phyloP scores from a whole-genome alignment of 1,140 invertebrate species.

The Pantala flavescens region DNA sequence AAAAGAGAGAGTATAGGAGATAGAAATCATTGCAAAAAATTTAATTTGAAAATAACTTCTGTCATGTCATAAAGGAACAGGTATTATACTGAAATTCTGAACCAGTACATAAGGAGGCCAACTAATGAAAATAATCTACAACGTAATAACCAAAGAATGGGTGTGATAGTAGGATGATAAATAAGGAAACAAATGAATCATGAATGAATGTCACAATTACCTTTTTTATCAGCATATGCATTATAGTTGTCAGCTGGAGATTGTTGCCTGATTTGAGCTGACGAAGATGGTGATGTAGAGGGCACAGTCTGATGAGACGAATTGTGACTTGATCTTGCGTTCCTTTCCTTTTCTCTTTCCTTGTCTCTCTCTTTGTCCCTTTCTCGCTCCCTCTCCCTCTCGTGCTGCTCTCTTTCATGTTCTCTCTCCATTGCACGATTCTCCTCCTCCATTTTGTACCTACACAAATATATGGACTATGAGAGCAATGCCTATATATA shows the following conservation, averaged over 20 bases:
- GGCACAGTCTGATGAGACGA: constrained; percentile 13
- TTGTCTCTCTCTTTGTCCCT: constrained; percentile 34
- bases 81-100: no score
- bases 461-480: constrained; percentile 25
- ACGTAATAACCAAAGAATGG: no score
- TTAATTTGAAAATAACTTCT: no score
- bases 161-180: no score
- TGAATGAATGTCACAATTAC: no score
- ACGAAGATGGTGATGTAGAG: background rate
- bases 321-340: constrained; percentile 16
- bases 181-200: no score
- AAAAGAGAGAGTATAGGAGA: no score
- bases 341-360: constrained; percentile 37
- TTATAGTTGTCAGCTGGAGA: background rate
- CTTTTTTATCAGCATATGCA: background rate
- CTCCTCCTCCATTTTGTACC: constrained; percentile 54
- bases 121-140: no score
- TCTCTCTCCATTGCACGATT: constrained; percentile 44
- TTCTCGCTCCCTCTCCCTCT: constrained; percentile 35
- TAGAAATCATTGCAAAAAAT: no score
- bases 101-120: no score
- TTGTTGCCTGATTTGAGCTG: background rate
- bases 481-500: no score
- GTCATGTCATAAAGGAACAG: no score
- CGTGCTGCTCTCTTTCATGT: constrained; percentile 41